Percentiles rank a stretch among this genome's conserved stretches.
Conservation (phyloP, 2,797 vertebrate genomes). For the Triplophysa bombifrons region DNA sequence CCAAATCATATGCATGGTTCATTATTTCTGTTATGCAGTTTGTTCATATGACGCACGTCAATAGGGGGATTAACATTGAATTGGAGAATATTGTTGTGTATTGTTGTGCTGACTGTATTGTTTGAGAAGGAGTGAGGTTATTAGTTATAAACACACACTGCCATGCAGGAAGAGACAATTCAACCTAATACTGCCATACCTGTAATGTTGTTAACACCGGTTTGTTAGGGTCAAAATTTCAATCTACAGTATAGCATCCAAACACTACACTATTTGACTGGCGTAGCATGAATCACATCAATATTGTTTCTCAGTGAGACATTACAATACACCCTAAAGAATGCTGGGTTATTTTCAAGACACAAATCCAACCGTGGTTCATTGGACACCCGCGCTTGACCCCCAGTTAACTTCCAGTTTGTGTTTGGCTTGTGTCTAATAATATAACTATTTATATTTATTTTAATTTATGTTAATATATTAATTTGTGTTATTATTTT, state of each 20-base stretch:
- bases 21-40: constrained; percentile 51
- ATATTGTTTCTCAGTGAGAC: too few species aligned
- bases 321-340: too few species aligned
- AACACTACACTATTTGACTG: too few species aligned
- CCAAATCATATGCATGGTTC: constrained; percentile 77
- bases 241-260: neutral
- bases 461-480: too few species aligned
- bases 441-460: too few species aligned
- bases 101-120: constrained; percentile 68
- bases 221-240: neutral
- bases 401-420: too few species aligned
- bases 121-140: constrained; percentile 79
- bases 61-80: constrained; percentile 81
- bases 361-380: too few species aligned
- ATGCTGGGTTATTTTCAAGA: too few species aligned
- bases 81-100: constrained; percentile 80
- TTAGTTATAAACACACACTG: constrained; percentile 75
- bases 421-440: too few species aligned
- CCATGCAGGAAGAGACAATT: constrained; percentile 61
- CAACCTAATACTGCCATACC: constrained; percentile 7
- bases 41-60: constrained; percentile 72
- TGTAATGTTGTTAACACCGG: neutral
- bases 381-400: too few species aligned
- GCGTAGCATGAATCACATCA: neutral
- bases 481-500: too few species aligned